Percentiles rank a stretch among this genome's conserved stretches.
phyloP scores from a whole-genome alignment of 1,140 invertebrate species.

The Leptinotarsa undecemlineata region DNA sequence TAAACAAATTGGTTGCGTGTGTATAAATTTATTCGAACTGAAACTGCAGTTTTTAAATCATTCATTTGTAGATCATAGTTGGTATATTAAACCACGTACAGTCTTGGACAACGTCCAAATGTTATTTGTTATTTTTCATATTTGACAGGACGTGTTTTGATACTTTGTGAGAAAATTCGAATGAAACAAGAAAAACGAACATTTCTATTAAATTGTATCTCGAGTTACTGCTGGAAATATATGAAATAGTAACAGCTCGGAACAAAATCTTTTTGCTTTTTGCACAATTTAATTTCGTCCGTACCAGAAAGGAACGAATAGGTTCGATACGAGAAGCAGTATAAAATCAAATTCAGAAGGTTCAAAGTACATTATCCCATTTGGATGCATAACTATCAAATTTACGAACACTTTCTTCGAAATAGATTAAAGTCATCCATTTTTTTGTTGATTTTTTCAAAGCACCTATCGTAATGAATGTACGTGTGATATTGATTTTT shows the following conservation, averaged over 20 bases:
- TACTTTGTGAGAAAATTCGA: not conserved
- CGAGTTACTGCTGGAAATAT: not conserved
- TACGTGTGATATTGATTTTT: no score
- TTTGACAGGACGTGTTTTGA: not conserved
- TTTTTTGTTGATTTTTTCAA: no score
- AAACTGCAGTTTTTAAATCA: no score
- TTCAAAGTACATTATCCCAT: not conserved
- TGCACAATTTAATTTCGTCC: not conserved
- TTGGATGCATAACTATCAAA: not conserved
- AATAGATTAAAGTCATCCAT: not conserved
- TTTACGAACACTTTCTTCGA: not conserved
- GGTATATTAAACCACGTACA: no score
- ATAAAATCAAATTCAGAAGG: not conserved
- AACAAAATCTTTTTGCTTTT: constrained; percentile 1
- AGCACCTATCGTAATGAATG: no score
- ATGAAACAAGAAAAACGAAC: not conserved
- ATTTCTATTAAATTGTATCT: not conserved
- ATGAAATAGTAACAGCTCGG: not conserved
- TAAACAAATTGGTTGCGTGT: no score
- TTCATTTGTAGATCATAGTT: no score
- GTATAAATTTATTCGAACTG: no score
- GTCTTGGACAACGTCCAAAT: no score
- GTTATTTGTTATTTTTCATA: no score
- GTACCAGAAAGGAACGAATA: not conserved
- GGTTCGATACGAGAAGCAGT: not conserved